Conservation (phyloP, 1,140 invertebrate genomes). For the Calliphora vicina region DNA sequence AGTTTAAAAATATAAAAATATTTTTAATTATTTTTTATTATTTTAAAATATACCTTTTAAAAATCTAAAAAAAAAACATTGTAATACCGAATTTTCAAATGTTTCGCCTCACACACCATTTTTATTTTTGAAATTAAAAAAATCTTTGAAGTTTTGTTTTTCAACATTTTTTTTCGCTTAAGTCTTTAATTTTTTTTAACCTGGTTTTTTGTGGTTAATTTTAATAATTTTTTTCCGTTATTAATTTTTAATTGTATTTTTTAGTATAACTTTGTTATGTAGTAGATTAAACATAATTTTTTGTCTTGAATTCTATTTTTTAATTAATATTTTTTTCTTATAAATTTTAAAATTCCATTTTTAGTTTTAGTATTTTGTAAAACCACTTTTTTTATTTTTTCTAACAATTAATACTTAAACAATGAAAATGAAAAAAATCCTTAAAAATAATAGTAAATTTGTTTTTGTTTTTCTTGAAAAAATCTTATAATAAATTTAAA, state of each 20-base stretch:
- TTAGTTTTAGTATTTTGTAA: slow-evolving; percentile 15
- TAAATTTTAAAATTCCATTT: slow-evolving; percentile 27
- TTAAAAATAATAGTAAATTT: slow-evolving; percentile 20
- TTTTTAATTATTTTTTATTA: slow-evolving; percentile 28
- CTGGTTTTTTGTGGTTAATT: slow-evolving; percentile 29
- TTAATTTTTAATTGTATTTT: slow-evolving; percentile 33
- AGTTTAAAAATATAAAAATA: slow-evolving; percentile 6
- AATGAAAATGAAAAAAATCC: not conserved
- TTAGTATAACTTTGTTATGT: slow-evolving; percentile 34
- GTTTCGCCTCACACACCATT: slow-evolving; percentile 61
- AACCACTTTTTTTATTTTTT: not conserved
- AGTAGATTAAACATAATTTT: slow-evolving; percentile 20
- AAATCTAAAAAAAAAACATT: slow-evolving; percentile 43
- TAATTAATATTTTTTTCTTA: slow-evolving; percentile 26
- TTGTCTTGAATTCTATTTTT: slow-evolving; percentile 26
- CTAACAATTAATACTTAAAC: slow-evolving; percentile 3
- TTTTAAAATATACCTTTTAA: slow-evolving; percentile 25
- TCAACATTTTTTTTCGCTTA: slow-evolving; percentile 1
- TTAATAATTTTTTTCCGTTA: slow-evolving; percentile 20
- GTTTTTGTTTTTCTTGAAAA: slow-evolving; percentile 36
- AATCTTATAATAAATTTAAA: slow-evolving; percentile 17
- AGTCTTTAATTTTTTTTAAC: slow-evolving; percentile 30
- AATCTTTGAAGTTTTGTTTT: slow-evolving; percentile 37
- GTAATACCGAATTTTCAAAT: slow-evolving; percentile 64
- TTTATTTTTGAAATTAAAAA: slow-evolving; percentile 45